phyloP scores from a whole-genome alignment of 2,113 vertebrate species.

The Datnioides undecimradiatus region DNA sequence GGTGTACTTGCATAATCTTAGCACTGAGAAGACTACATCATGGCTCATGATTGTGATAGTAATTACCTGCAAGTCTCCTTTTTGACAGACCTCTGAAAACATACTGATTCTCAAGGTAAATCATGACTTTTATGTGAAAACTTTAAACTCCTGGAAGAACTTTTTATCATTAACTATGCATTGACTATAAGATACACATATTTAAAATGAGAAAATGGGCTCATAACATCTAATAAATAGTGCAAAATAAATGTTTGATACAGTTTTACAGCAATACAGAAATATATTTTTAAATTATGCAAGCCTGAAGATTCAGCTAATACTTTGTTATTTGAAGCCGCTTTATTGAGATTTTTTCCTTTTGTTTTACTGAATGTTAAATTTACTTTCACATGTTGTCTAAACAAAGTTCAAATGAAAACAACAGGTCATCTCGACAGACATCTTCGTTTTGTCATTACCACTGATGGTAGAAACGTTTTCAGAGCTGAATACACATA shows the following conservation, averaged over 20 bases:
- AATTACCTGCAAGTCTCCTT: background rate
- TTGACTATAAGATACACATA: background rate
- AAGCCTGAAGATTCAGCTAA: background rate
- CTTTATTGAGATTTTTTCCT: background rate
- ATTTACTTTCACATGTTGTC: background rate
- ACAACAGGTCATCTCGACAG: background rate
- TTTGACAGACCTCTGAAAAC: background rate
- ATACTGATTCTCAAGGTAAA: background rate
- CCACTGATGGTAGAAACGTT: background rate
- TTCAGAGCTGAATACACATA: background rate
- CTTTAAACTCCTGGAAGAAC: background rate
- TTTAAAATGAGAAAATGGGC: background rate
- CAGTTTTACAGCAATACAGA: background rate
- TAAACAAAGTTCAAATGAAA: background rate
- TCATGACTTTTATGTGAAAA: background rate
- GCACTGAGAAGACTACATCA: background rate
- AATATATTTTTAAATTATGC: background rate
- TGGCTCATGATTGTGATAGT: background rate
- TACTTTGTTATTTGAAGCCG: background rate
- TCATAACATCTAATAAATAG: background rate
- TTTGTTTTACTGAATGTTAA: background rate
- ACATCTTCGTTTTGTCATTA: background rate
- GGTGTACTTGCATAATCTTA: slow-evolving; percentile 59
- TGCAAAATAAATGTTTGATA: background rate
- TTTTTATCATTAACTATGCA: background rate